Evolutionary conservation across 2,888 invertebrate species (phyloP).

Genomic region (Drepanosiphum platanoidis): DNA sequence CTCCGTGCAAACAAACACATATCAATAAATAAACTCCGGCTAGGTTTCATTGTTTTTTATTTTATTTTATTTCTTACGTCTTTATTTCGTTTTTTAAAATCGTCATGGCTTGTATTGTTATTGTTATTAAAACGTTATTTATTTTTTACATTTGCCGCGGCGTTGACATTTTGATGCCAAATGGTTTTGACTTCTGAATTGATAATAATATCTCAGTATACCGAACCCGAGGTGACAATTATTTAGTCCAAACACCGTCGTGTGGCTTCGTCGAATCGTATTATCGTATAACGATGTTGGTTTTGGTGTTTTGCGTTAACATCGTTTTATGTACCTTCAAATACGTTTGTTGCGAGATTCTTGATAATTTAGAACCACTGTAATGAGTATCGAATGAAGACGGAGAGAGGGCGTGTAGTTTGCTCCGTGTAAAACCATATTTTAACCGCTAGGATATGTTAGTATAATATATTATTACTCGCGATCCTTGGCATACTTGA

Average conservation of each 20-base stretch:
- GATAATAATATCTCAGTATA: background rate
- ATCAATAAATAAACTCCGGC: too few relatives aligned
- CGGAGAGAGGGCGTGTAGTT: background rate
- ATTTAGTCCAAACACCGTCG: background rate
- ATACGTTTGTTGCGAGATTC: background rate
- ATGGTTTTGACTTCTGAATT: background rate
- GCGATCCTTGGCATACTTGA: too few relatives aligned
- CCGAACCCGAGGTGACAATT: background rate
- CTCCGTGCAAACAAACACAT: too few relatives aligned
- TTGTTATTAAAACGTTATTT: too few relatives aligned
- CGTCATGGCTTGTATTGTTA: too few relatives aligned
- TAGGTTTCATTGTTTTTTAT: too few relatives aligned
- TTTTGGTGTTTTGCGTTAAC: background rate
- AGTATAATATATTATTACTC: too few relatives aligned
- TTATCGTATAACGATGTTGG: background rate
- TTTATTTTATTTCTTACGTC: too few relatives aligned
- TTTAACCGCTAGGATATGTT: too few relatives aligned
- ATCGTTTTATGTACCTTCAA: background rate
- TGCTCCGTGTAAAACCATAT: background rate
- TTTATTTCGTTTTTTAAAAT: too few relatives aligned
- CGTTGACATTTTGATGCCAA: background rate
- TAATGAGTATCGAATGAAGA: background rate
- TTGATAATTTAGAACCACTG: background rate
- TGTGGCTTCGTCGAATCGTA: too few relatives aligned
- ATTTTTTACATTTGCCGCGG: background rate